Evolutionary conservation across 2,797 vertebrate genomes (phyloP).

Genomic region (Coregonus ussuriensis): DNA sequence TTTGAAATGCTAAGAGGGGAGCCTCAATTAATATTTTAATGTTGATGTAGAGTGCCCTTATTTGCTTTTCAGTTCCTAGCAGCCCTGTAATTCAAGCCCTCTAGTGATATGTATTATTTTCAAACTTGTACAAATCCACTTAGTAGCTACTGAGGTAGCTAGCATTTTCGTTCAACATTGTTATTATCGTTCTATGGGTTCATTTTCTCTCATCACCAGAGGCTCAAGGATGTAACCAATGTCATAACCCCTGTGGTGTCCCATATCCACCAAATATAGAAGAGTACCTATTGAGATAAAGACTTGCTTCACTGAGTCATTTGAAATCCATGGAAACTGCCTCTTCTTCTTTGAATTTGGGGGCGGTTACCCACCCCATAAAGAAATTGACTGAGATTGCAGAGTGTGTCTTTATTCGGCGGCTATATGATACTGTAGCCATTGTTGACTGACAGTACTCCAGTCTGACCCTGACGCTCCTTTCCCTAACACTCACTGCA

Average conservation of each 20-base stretch:
- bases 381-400: background rate
- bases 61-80: no score
- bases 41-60: no score
- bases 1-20: no score
- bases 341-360: slow-evolving; percentile 6
- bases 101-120: no score
- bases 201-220: background rate
- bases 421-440: no score
- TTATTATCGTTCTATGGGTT: background rate
- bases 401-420: background rate
- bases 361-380: background rate
- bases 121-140: no score
- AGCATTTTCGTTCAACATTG: background rate
- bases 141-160: background rate
- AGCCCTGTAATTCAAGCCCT: no score
- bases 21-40: no score
- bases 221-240: background rate
- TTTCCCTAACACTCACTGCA: slow-evolving; percentile 1
- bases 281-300: background rate
- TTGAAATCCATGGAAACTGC: background rate
- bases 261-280: background rate
- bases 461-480: background rate
- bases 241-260: background rate
- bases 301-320: background rate
- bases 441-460: background rate